Evolutionary conservation across 2,113 vertebrate genomes (phyloP).

Genomic region (Catharus fuscescens): DNA sequence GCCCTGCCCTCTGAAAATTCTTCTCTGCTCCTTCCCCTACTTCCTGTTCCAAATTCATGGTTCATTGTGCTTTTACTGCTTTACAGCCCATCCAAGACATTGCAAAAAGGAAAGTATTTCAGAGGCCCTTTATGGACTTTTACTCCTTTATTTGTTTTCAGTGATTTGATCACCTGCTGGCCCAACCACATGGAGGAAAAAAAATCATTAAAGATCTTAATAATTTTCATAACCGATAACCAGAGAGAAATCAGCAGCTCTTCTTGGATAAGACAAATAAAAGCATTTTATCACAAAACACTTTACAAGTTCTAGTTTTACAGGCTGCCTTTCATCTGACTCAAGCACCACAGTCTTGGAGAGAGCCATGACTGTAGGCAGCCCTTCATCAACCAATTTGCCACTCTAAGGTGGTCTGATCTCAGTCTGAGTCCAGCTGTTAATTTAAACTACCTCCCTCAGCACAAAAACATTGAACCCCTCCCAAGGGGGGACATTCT

Average conservation of each 20-base stretch:
- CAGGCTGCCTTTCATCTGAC: background rate
- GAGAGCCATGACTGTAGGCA: accelerated
- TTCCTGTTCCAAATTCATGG: background rate
- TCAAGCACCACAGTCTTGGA: background rate
- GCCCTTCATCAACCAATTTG: background rate
- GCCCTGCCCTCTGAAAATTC: background rate
- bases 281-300: background rate
- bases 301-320: background rate
- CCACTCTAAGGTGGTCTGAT: background rate
- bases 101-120: background rate
- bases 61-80: background rate
- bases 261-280: background rate
- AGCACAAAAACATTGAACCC: background rate
- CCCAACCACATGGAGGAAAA: background rate
- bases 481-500: background rate
- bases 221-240: background rate
- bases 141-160: background rate
- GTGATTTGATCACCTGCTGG: background rate
- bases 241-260: background rate
- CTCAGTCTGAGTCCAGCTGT: background rate
- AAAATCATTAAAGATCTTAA: background rate
- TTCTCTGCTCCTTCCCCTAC: background rate
- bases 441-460: background rate
- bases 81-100: background rate
- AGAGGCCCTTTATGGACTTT: background rate